These are phyloP conservation scores for Propithecus perrieri DNA, from an alignment of 2,797 vertebrate species.

Conservation along the genomic window DNA sequence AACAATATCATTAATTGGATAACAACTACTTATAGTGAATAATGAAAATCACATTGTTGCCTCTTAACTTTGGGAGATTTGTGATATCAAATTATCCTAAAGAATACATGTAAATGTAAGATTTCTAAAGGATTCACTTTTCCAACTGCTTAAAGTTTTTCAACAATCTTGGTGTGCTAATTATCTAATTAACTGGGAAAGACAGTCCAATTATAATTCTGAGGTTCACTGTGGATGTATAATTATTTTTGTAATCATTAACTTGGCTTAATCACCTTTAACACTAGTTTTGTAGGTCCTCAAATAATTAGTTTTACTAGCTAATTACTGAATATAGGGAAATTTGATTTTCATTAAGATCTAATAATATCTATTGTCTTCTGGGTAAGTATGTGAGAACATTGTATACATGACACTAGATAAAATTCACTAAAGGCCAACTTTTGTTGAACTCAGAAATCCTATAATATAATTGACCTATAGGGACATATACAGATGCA, in stretches of 20 bases:
- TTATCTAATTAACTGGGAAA: conserved; percentile 83
- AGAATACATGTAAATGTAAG: conserved; percentile 49
- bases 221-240: conserved; percentile 63
- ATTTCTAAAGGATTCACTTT: conserved; percentile 72
- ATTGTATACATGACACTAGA: background rate
- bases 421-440: conserved; percentile 55
- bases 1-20: conserved; percentile 41
- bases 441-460: conserved; percentile 30
- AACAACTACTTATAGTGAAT: conserved; percentile 1
- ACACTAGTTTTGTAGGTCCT: conserved; percentile 70
- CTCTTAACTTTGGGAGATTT: conserved; percentile 51
- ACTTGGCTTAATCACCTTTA: conserved; percentile 81
- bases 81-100: conserved; percentile 55
- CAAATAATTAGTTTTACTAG: conserved; percentile 80
- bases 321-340: conserved; percentile 78
- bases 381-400: background rate
- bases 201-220: conserved; percentile 80
- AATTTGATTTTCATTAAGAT: conserved; percentile 78
- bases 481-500: background rate
- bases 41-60: conserved; percentile 53
- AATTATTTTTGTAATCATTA: conserved; percentile 79
- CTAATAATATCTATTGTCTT: conserved; percentile 43
- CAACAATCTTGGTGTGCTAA: conserved; percentile 70
- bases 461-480: conserved; percentile 46
- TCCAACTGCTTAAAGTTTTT: conserved; percentile 67